These are phyloP conservation scores for Melanotaenia nigrans DNA, from an alignment of 2,797 vertebrate genomes.

Conservation along the genomic window DNA sequence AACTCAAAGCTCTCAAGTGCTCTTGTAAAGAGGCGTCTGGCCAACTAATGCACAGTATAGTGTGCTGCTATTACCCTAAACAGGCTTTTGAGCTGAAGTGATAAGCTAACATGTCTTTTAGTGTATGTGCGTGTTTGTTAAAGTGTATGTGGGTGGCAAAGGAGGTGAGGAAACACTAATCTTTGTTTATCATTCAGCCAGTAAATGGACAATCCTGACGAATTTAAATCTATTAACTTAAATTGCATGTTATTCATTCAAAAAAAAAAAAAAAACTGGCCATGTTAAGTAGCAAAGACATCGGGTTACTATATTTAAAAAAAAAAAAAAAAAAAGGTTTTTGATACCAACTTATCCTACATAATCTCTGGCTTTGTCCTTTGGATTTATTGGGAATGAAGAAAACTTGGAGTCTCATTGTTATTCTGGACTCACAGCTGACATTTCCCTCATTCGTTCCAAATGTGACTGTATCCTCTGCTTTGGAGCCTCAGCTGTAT, in stretches of 20 bases:
- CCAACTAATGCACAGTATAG: constrained; percentile 34
- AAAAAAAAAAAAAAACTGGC: too few species aligned
- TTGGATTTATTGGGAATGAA: constrained; percentile 44
- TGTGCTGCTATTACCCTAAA: constrained; percentile 32
- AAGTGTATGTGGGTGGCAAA: constrained; percentile 18
- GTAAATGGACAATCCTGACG: constrained; percentile 23
- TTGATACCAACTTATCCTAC: constrained; percentile 28
- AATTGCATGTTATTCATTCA: not conserved
- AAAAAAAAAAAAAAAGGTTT: constrained; percentile 16
- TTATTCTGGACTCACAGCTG: constrained; percentile 65
- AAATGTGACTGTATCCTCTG: constrained; percentile 54
- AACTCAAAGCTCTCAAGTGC: constrained; percentile 53
- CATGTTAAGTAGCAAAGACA: constrained; percentile 35
- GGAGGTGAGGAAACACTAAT: constrained; percentile 24
- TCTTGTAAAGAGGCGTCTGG: constrained; percentile 44
- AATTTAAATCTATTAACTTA: constrained; percentile 32
- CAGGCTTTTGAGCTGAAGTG: constrained; percentile 20
- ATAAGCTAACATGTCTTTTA: constrained; percentile 21
- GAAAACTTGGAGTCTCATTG: constrained; percentile 50
- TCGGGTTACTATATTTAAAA: constrained; percentile 20
- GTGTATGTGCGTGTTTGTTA: not conserved
- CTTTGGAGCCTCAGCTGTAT: constrained; percentile 16
- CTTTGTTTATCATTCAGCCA: constrained; percentile 18
- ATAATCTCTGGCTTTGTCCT: constrained; percentile 48
- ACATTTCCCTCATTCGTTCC: constrained; percentile 70